These are phyloP conservation scores for Drosophila prolongata DNA, from an alignment of 2,888 invertebrate genomes.

Conservation along the genomic window DNA sequence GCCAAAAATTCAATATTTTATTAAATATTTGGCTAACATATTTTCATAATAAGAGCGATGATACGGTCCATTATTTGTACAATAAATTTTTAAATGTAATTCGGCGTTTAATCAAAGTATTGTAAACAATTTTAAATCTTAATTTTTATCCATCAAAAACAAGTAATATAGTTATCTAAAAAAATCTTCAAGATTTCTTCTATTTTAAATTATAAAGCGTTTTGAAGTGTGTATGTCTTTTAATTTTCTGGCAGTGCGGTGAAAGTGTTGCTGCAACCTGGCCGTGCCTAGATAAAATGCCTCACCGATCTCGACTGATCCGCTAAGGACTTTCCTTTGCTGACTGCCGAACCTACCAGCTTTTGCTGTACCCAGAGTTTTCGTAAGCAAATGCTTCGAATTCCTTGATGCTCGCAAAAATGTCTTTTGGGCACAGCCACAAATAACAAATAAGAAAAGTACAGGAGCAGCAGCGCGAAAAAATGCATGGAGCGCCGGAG, in stretches of 20 bases:
- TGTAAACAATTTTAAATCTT: too few species aligned
- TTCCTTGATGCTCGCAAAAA: conserved; percentile 53
- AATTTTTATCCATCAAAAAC: too few species aligned
- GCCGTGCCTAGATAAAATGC: conserved; percentile 4
- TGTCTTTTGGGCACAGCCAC: conserved; percentile 50
- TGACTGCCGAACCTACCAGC: conserved; percentile 37
- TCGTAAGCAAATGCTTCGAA: conserved; percentile 55
- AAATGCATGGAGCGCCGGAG: conserved; percentile 55
- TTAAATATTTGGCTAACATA: too few species aligned
- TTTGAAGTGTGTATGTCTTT: too few species aligned
- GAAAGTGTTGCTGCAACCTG: conserved; percentile 29
- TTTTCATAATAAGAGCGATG: too few species aligned
- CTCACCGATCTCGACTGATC: conserved; percentile 15
- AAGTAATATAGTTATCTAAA: too few species aligned
- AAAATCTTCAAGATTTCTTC: too few species aligned
- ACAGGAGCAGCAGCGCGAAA: conserved; percentile 30
- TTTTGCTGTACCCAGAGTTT: conserved; percentile 60
- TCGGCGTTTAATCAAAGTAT: too few species aligned
- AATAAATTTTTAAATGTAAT: too few species aligned
- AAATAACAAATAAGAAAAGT: conserved; percentile 33
- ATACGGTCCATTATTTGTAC: too few species aligned
- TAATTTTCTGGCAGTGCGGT: conserved; percentile 19
- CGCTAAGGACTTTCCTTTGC: conserved; percentile 28
- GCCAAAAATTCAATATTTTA: too few species aligned
- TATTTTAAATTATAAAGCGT: too few species aligned